phyloP scores from a whole-genome alignment of 2,888 invertebrate species.

The Oligia latruncula region DNA sequence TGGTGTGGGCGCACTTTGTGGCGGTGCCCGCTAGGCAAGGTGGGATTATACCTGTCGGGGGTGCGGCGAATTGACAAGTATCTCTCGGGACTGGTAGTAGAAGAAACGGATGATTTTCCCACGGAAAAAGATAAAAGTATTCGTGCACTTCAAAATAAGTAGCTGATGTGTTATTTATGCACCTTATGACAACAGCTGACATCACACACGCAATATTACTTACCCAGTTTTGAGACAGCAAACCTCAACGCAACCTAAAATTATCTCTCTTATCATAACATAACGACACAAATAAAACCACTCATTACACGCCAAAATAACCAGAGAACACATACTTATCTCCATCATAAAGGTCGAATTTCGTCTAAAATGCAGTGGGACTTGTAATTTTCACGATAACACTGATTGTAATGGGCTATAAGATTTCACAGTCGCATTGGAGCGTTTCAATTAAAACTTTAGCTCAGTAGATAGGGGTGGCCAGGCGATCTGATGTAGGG shows the following conservation, averaged over 20 bases:
- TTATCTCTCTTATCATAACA: background rate
- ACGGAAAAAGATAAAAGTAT: too few species aligned
- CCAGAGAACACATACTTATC: conserved; percentile 50
- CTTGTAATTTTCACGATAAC: conserved; percentile 71
- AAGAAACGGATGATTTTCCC: too few species aligned
- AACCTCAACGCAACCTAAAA: conserved; percentile 7
- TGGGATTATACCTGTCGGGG: too few species aligned
- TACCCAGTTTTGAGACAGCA: background rate
- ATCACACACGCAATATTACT: background rate
- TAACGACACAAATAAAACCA: conserved; percentile 11
- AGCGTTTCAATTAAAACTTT: conserved; percentile 84
- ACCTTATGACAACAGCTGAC: background rate
- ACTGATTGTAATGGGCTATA: conserved; percentile 76
- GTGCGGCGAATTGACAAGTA: too few species aligned
- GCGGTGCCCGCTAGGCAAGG: too few species aligned
- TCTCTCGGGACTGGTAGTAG: too few species aligned
- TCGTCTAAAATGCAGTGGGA: conserved; percentile 31
- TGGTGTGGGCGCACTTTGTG: too few species aligned
- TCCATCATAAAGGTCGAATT: conserved; percentile 19
- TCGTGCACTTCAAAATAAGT: background rate
- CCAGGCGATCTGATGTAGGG: conserved; percentile 35
- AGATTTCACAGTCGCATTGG: conserved; percentile 79
- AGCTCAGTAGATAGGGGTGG: conserved; percentile 49
- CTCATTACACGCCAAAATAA: conserved; percentile 21
- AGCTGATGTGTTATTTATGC: background rate